phyloP scores from a whole-genome alignment of 35 echinoderm and acorn worm genomes.

The Lytechinus variegatus region DNA sequence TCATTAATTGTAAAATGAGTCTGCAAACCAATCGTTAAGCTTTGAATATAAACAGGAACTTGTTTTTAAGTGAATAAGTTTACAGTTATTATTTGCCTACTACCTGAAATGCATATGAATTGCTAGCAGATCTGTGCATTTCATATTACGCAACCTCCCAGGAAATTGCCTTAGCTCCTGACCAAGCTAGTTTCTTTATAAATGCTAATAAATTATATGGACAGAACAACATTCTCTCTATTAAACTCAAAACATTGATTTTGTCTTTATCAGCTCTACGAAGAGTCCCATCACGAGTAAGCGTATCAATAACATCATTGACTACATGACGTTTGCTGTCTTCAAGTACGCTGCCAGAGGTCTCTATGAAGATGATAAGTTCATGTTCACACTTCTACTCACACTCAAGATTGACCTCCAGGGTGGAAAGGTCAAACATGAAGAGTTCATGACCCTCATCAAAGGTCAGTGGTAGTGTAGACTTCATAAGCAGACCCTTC shows the following conservation, averaged over 20 bases:
- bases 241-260: not conserved
- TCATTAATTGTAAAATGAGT: too few relatives aligned
- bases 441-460: constrained; percentile 93
- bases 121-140: too few relatives aligned
- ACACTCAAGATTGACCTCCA: constrained; percentile 92
- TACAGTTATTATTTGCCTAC: too few relatives aligned
- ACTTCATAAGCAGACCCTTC: not conserved
- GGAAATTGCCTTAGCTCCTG: too few relatives aligned
- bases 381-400: constrained; percentile 90
- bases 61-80: too few relatives aligned
- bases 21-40: too few relatives aligned
- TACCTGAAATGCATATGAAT: too few relatives aligned
- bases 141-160: too few relatives aligned
- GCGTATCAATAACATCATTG: constrained; percentile 95
- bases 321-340: constrained; percentile 91
- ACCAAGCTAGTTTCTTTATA: too few relatives aligned
- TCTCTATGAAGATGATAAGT: constrained; percentile 90
- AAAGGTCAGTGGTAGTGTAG: constrained; percentile 65
- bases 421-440: constrained; percentile 87
- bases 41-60: too few relatives aligned
- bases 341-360: constrained; percentile 92
- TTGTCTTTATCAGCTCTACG: constrained; percentile 65
- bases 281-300: constrained; percentile 97
- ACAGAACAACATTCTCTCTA: too few relatives aligned
- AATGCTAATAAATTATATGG: too few relatives aligned